phyloP scores from a whole-genome alignment of 2,113 vertebrate genomes.

The Pomatostomus ruficeps region DNA sequence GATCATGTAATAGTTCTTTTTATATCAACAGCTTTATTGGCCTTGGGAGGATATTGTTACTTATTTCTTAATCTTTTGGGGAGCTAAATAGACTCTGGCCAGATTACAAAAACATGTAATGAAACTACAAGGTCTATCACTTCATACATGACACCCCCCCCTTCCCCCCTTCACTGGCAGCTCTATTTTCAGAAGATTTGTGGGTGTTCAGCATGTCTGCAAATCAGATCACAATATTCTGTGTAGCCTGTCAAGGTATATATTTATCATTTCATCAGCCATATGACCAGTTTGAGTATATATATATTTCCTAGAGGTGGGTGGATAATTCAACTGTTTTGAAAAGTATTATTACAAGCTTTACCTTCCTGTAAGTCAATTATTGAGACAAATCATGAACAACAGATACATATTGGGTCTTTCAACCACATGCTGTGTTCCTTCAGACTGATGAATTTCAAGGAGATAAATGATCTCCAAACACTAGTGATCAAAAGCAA shows the following conservation, averaged over 20 bases:
- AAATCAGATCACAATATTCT: not conserved
- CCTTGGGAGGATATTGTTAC: not conserved
- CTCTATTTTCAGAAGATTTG: not conserved
- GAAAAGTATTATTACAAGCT: not conserved
- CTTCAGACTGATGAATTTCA: not conserved
- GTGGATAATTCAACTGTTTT: not conserved
- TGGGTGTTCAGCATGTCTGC: not conserved
- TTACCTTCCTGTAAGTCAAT: not conserved
- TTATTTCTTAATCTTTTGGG: conserved; percentile 30
- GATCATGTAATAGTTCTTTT: conserved; percentile 21
- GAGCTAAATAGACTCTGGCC: not conserved
- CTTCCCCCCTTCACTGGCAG: not conserved
- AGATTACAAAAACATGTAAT: not conserved
- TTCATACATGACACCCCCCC: not conserved
- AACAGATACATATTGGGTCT: not conserved
- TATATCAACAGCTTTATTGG: conserved; percentile 18
- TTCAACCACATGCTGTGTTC: not conserved
- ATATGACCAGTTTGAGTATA: not conserved
- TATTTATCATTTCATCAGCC: not conserved
- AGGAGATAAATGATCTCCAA: not conserved
- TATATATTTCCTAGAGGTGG: not conserved
- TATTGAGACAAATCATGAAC: not conserved
- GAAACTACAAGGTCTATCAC: not conserved
- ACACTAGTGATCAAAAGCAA: not conserved
- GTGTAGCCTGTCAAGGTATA: not conserved